phyloP scores from a whole-genome alignment of 2,113 vertebrate genomes.

The Cololabis saira region DNA sequence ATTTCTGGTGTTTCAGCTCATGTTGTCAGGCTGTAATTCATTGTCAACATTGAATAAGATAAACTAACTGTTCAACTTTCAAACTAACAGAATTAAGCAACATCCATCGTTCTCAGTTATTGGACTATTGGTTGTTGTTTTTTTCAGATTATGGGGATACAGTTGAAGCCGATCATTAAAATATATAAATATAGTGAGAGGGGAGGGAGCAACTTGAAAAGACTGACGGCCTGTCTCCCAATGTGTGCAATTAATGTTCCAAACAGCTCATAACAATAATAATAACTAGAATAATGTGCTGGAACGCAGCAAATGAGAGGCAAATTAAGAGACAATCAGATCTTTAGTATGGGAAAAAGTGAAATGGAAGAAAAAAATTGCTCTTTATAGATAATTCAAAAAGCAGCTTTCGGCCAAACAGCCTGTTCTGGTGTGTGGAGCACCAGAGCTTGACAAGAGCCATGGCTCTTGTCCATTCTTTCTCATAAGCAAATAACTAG shows the following conservation, averaged over 20 bases:
- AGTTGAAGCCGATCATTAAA: slow-evolving; percentile 64
- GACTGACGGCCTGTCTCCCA: slow-evolving; percentile 54
- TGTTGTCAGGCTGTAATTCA: not conserved
- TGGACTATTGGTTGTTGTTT: too few species aligned
- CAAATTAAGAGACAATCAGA: slow-evolving; percentile 19
- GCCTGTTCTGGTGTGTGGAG: slow-evolving; percentile 1
- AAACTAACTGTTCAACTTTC: slow-evolving; percentile 31
- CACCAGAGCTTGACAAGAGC: too few species aligned
- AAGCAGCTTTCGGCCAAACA: slow-evolving; percentile 20
- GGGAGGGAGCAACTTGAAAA: slow-evolving; percentile 62
- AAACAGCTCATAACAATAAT: slow-evolving; percentile 55
- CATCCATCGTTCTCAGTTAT: slow-evolving; percentile 8
- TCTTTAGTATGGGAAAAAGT: slow-evolving; percentile 32
- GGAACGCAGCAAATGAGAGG: slow-evolving; percentile 34
- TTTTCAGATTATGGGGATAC: slow-evolving; percentile 18
- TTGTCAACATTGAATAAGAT: not conserved
- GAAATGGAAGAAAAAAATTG: slow-evolving; percentile 1
- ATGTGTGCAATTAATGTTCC: slow-evolving; percentile 72
- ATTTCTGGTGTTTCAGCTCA: not conserved
- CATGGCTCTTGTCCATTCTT: too few species aligned
- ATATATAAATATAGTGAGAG: slow-evolving; percentile 60
- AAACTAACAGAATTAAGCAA: slow-evolving; percentile 32
- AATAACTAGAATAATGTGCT: slow-evolving; percentile 10
- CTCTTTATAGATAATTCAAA: slow-evolving; percentile 47
- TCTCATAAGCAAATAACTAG: too few species aligned